These are phyloP conservation scores for Drosophila erecta DNA, from an alignment of 1,140 invertebrate genomes.

Conservation along the genomic window DNA sequence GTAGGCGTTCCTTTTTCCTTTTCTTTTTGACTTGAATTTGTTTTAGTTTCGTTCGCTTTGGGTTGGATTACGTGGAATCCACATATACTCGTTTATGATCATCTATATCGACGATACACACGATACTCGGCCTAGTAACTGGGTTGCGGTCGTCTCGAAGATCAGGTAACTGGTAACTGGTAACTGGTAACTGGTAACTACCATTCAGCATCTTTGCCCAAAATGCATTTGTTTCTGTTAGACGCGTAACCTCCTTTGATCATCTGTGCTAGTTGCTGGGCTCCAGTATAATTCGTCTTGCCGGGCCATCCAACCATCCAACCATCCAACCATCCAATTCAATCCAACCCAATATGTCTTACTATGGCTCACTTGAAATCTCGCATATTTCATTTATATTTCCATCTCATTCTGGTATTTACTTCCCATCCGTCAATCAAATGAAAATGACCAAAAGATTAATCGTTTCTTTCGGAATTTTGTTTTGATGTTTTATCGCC, in stretches of 20 bases:
- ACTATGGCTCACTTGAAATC: conserved; percentile 37
- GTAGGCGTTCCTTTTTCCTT: conserved; percentile 70
- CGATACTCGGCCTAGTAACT: conserved; percentile 3
- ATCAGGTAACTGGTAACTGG: conserved; percentile 20
- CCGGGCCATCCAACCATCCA: conserved; percentile 2
- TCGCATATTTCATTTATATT: conserved; percentile 48
- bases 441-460: conserved; percentile 84
- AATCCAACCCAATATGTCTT: conserved; percentile 33
- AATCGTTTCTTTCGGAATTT: conserved; percentile 84
- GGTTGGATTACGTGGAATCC: conserved; percentile 20
- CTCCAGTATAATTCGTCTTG: background rate
- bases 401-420: conserved; percentile 66
- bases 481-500: conserved; percentile 82
- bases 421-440: conserved; percentile 84
- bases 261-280: conserved; percentile 5
- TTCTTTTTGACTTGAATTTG: conserved; percentile 71
- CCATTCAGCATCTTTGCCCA: background rate
- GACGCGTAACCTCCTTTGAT: conserved; percentile 15
- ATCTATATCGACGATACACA: background rate
- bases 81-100: background rate
- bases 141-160: conserved; percentile 33
- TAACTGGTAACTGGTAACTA: conserved; percentile 10
- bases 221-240: conserved; percentile 5
- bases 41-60: conserved; percentile 56
- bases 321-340: background rate